phyloP scores from a whole-genome alignment of 2,888 invertebrate genomes.

The Drosophila flavopinicola region DNA sequence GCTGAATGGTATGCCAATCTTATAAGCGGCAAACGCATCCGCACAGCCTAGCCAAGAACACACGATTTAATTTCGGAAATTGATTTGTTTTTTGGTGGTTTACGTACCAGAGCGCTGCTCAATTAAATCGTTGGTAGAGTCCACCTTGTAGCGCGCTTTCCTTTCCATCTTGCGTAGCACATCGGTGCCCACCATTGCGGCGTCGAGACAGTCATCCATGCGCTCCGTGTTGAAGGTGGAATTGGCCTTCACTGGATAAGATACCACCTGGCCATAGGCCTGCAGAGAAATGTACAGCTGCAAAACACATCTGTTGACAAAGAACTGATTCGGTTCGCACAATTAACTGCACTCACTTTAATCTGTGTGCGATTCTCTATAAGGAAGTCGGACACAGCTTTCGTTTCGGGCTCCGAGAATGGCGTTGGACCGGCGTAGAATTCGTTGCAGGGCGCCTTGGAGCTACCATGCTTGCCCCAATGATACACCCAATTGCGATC shows the following conservation, averaged over 20 bases:
- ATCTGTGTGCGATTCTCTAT: conserved; percentile 87
- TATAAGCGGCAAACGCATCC: conserved; percentile 95
- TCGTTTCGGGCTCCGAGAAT: conserved; percentile 92
- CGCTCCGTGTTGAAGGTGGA: conserved; percentile 80
- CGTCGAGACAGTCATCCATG: conserved; percentile 83
- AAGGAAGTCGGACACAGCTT: conserved; percentile 87
- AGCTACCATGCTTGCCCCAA: conserved; percentile 89
- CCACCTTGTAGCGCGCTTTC: conserved; percentile 83
- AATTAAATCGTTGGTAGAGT: conserved; percentile 82
- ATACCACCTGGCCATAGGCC: conserved; percentile 89
- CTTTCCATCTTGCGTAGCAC: conserved; percentile 81
- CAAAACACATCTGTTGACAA: neutral
- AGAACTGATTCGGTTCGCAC: neutral
- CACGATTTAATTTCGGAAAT: too few relatives aligned
- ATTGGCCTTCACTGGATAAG: conserved; percentile 86
- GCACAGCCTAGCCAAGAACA: conserved; percentile 89
- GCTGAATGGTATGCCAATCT: conserved; percentile 92
- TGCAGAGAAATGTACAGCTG: conserved; percentile 88
- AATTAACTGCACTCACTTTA: conserved; percentile 84
- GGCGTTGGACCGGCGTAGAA: conserved; percentile 89
- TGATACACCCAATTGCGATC: conserved; percentile 92
- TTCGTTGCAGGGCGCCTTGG: conserved; percentile 90
- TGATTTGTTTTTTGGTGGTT: too few relatives aligned
- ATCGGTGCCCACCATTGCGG: conserved; percentile 83
- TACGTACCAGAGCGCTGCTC: conserved; percentile 82